Evolutionary conservation across 1,140 invertebrate species (phyloP).

Genomic region (Hyles euphorbiae): DNA sequence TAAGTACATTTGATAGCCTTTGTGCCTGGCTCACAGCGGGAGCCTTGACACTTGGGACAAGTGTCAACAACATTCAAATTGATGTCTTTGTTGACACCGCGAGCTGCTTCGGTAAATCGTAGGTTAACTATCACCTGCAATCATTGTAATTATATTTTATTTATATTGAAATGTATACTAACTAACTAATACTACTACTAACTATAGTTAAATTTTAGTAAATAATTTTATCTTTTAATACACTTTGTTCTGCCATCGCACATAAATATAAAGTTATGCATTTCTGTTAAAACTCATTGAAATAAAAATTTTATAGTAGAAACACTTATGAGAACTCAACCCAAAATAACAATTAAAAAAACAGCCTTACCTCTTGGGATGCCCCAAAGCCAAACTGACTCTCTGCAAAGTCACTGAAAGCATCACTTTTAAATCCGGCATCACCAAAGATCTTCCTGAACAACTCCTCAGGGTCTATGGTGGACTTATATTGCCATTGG

Average conservation of each 20-base stretch:
- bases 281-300: too few relatives aligned
- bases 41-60: conserved; percentile 92
- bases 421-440: conserved; percentile 80
- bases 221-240: too few relatives aligned
- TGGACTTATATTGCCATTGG: conserved; percentile 90
- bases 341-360: background rate
- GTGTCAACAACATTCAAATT: conserved; percentile 94
- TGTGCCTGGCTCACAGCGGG: conserved; percentile 90
- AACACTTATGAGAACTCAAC: too few relatives aligned
- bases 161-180: too few relatives aligned
- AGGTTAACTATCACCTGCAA: conserved; percentile 90
- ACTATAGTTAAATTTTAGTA: too few relatives aligned
- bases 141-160: background rate
- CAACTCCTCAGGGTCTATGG: conserved; percentile 96
- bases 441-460: conserved; percentile 94
- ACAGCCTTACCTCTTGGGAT: conserved; percentile 87
- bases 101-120: conserved; percentile 95
- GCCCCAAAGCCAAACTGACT: conserved; percentile 92
- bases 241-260: too few relatives aligned
- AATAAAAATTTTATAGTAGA: too few relatives aligned
- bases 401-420: conserved; percentile 90
- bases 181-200: too few relatives aligned
- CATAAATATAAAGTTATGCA: too few relatives aligned
- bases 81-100: conserved; percentile 96
- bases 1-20: conserved; percentile 90